These are phyloP conservation scores for Lasioglossum pauxillum DNA, from an alignment of 2,888 invertebrate species.

Conservation along the genomic window DNA sequence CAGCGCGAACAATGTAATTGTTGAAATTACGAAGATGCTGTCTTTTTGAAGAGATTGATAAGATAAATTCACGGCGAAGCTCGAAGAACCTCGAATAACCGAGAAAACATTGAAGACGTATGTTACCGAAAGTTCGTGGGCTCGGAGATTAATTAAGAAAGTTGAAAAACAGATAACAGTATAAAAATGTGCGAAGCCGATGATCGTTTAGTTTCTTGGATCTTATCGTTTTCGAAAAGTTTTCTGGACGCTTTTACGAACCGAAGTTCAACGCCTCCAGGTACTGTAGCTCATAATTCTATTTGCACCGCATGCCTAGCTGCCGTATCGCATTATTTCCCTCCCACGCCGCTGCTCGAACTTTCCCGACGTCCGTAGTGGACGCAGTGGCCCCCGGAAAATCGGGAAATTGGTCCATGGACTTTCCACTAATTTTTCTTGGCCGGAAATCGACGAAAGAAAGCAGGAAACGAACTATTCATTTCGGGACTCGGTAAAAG, in stretches of 20 bases:
- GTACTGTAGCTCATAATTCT: constrained; percentile 33
- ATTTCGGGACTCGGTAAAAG: background rate
- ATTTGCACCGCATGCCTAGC: constrained; percentile 25
- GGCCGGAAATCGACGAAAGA: background rate
- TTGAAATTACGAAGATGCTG: background rate
- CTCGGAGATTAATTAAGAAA: background rate
- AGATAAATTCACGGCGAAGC: background rate
- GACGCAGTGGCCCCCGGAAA: constrained; percentile 18
- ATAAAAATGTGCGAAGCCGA: background rate
- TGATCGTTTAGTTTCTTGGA: constrained; percentile 17
- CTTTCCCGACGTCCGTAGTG: background rate
- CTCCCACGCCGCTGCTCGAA: background rate
- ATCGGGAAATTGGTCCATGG: constrained; percentile 8
- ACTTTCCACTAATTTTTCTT: background rate
- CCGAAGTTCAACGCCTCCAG: constrained; percentile 31
- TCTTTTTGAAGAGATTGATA: background rate
- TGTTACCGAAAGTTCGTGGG: background rate
- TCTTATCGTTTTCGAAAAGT: constrained; percentile 11
- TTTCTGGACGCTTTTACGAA: constrained; percentile 30
- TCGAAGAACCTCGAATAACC: background rate
- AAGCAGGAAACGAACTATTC: background rate
- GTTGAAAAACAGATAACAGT: background rate
- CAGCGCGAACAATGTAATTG: no score
- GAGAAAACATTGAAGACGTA: background rate
- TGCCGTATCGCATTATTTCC: constrained; percentile 23